Evolutionary conservation across 2,797 vertebrate species (phyloP).

Genomic region (Scyliorhinus canicula): DNA sequence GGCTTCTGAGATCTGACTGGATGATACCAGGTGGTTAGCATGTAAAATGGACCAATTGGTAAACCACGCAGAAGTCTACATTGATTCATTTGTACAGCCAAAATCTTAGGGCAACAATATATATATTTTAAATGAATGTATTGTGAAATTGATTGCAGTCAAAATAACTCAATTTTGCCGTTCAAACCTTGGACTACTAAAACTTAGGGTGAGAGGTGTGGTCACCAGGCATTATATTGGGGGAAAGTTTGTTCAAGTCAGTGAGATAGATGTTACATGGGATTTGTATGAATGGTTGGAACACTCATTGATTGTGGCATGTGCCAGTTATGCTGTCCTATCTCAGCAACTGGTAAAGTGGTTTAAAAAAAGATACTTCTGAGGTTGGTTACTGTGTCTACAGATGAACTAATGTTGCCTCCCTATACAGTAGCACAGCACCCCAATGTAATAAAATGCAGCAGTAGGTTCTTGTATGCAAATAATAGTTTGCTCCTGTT

Average conservation of each 20-base stretch:
- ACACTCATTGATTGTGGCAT: neutral
- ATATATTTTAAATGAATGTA: neutral
- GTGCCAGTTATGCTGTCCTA: neutral
- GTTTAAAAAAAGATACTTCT: neutral
- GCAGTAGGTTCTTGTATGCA: neutral
- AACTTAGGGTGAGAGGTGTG: neutral
- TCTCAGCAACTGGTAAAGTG: neutral
- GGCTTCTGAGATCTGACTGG: neutral
- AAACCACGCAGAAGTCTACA: neutral
- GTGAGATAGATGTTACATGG: neutral
- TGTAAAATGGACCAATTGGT: neutral
- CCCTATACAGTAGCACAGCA: neutral
- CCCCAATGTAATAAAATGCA: neutral
- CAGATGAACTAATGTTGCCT: neutral
- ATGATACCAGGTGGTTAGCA: neutral
- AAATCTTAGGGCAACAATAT: neutral
- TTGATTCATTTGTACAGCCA: neutral
- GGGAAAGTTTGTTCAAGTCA: neutral
- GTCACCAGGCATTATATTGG: neutral
- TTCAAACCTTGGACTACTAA: neutral
- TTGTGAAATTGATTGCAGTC: neutral
- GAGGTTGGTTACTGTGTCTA: neutral
- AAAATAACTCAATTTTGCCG: neutral
- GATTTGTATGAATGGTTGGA: neutral
- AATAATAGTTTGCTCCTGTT: neutral